These are phyloP conservation scores for Yponomeuta evonymella DNA, from an alignment of 2,888 invertebrate genomes.

Conservation along the genomic window DNA sequence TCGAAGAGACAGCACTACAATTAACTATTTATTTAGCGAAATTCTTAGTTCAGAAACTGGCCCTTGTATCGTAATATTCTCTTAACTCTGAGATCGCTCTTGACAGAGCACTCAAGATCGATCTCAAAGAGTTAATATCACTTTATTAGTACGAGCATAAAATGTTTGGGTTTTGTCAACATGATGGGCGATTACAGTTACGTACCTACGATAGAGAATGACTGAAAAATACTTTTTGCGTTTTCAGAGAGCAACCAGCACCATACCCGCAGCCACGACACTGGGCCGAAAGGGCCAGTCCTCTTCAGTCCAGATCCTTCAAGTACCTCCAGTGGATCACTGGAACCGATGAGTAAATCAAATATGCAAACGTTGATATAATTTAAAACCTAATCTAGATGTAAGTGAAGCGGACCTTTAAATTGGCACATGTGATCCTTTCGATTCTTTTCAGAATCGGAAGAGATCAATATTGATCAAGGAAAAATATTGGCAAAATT, in stretches of 20 bases:
- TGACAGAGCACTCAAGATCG: no score
- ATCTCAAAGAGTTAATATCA: no score
- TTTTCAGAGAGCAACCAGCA: conserved; percentile 65
- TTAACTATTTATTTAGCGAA: no score
- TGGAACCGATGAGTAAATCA: conserved; percentile 63
- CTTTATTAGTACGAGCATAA: no score
- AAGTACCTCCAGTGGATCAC: conserved; percentile 74
- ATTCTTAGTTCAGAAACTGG: no score
- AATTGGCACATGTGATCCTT: conserved; percentile 18
- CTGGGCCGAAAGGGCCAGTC: conserved; percentile 55
- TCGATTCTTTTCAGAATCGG: conserved; percentile 48
- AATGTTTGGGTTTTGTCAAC: no score
- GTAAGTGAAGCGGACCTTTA: conserved; percentile 8
- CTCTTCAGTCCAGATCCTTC: conserved; percentile 71
- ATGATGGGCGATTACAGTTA: no score
- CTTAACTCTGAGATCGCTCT: no score
- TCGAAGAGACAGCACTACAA: no score
- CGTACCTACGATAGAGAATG: no score
- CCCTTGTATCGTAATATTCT: no score
- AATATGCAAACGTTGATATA: background rate
- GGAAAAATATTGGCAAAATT: background rate
- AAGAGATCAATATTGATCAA: conserved; percentile 33
- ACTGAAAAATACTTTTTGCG: background rate
- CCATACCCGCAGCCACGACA: conserved; percentile 51
- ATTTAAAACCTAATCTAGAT: conserved; percentile 6